These are phyloP conservation scores for Troglohyphantes excavatus DNA, from an alignment of 2,888 invertebrate genomes.

Conservation along the genomic window DNA sequence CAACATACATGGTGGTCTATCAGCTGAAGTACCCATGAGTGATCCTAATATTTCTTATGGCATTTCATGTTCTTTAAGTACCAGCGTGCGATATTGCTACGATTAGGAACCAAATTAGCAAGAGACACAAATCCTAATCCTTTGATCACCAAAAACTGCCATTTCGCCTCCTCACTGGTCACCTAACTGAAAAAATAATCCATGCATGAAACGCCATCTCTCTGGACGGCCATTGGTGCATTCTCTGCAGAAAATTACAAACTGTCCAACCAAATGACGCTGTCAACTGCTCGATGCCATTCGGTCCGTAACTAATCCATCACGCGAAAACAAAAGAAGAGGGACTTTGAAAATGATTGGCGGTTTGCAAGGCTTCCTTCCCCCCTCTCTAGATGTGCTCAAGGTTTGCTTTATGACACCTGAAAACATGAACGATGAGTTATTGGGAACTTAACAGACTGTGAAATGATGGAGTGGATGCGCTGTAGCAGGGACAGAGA, in stretches of 20 bases:
- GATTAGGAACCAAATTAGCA: too few species aligned
- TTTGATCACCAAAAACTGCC: too few species aligned
- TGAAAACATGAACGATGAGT: neutral
- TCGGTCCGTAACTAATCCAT: conserved; percentile 41
- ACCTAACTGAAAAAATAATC: neutral
- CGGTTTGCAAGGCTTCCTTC: neutral
- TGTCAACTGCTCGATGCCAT: conserved; percentile 26
- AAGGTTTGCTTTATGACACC: conserved; percentile 37
- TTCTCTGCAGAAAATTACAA: conserved; percentile 11
- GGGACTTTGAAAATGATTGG: conserved; percentile 24
- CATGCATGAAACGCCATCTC: neutral
- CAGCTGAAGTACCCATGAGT: too few species aligned
- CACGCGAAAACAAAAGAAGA: neutral
- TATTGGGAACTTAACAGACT: conserved; percentile 41
- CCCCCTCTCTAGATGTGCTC: conserved; percentile 9
- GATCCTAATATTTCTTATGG: too few species aligned
- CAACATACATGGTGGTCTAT: too few species aligned
- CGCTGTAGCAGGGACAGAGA: neutral
- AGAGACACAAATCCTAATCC: too few species aligned
- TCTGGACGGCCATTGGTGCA: neutral
- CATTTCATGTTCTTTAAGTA: too few species aligned
- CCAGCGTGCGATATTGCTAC: too few species aligned
- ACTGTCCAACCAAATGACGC: conserved; percentile 22
- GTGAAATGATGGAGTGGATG: conserved; percentile 45
- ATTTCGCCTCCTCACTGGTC: neutral